A percentile compares a stretch with the other conserved stretches of the same genome.
Evolutionary conservation across 2,888 invertebrate genomes (phyloP).

Genomic region (Unio delphinus): DNA sequence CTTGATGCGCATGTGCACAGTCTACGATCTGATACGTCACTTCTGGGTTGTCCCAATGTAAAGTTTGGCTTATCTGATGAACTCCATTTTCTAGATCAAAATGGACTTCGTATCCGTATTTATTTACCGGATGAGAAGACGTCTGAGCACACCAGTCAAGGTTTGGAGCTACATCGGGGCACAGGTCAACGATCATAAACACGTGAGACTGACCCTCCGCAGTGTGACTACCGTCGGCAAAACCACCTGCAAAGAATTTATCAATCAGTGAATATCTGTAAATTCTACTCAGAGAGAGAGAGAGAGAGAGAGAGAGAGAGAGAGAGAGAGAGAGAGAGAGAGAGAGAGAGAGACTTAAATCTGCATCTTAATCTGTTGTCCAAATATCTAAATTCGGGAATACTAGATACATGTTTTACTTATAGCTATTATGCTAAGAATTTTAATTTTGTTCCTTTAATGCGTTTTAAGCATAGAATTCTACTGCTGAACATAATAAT

Average conservation of each 20-base stretch:
- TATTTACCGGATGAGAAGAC: slow-evolving; percentile 10
- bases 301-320: too few species aligned
- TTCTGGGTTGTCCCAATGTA: slow-evolving; percentile 38
- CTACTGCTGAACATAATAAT: too few species aligned
- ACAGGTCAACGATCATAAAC: slow-evolving; percentile 52
- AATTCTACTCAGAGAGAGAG: background rate
- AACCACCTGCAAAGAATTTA: slow-evolving; percentile 35
- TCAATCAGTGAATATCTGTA: background rate
- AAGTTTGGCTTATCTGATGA: slow-evolving; percentile 11
- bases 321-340: too few species aligned
- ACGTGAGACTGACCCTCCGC: slow-evolving; percentile 16
- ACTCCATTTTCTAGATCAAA: slow-evolving; percentile 34
- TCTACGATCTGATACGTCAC: slow-evolving; percentile 25
- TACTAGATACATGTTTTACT: too few species aligned
- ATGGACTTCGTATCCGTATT: slow-evolving; percentile 29
- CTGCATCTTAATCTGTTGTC: too few species aligned
- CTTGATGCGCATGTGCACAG: slow-evolving; percentile 11
- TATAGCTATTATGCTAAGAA: too few species aligned
- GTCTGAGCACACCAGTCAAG: slow-evolving; percentile 45
- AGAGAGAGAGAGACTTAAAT: too few species aligned
- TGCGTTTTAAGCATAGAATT: too few species aligned
- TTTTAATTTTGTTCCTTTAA: too few species aligned
- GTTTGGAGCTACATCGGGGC: slow-evolving; percentile 42
- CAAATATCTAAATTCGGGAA: too few species aligned
- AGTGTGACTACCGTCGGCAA: slow-evolving; percentile 27